Evolutionary conservation across 1,140 invertebrate genomes (phyloP), one percentile per base, ranked within the genome.

Genomic region (Hyphantria cunea): DNA sequence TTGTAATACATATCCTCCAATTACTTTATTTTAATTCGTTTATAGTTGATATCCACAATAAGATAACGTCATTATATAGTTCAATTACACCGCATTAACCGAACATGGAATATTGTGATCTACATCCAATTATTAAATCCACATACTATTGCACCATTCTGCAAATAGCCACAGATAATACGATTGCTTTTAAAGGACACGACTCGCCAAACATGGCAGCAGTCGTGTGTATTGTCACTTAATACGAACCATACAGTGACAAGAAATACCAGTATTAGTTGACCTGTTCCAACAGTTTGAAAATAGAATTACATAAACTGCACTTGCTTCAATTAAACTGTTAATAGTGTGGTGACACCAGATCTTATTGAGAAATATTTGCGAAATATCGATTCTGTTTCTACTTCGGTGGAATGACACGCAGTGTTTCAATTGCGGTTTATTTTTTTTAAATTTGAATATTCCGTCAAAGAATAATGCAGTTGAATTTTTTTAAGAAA

Each of bases 321-420:
- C 63, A 72, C 70, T 68, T 68, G 70, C 50, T 48, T 61, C 39
- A 62, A 55, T 59, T 72, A 53, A 51, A 10, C 14, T 37, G 54
- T n/a, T n/a, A n/a, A n/a, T 39, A 25, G 41, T 34, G 17, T 17
- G 6, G 58, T 62, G 69, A 64, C 61, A 71, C 64, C 61, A 45
- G 58, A 53, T 51, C 58, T 37, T 47, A 54, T 60, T 60, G 56
- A 47, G 12, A 31, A 54, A 41, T 31, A 15, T 48, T 70, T 70
- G 67, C 45, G 63, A 65, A 70, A 70, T 61, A 59, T 60, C 42
- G 34, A 48, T 48, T 44, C 15, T 15, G 31, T n/a, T 37, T 58
- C 33, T 58, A 37, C 32, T 37, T 14, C 14, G 14, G 31, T 37
- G 33, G 6, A n/a, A 3, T 25, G 5, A 25, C 5, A 25, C 5